A percentile compares a stretch with the other conserved stretches of the same genome.
phyloP scores from a whole-genome alignment of 2,797 vertebrate genomes.

The Euthynnus affinis region DNA sequence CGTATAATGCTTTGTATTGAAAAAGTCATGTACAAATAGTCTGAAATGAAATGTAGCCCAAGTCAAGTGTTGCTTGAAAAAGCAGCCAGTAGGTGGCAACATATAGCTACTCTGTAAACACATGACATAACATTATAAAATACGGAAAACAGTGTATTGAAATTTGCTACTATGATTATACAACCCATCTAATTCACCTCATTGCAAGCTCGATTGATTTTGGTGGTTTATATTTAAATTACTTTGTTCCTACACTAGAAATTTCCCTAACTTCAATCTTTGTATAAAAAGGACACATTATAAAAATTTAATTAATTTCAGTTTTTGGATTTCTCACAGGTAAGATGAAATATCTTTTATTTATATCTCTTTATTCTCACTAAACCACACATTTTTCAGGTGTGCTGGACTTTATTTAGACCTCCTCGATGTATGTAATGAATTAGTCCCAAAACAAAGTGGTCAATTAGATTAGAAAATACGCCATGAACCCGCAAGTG shows the following conservation, averaged over 20 bases:
- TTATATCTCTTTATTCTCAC: too few relatives aligned
- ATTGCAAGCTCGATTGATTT: not conserved
- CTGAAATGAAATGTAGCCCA: not conserved
- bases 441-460: not conserved
- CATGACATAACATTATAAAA: not conserved
- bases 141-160: rapidly evolving
- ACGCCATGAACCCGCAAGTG: not conserved
- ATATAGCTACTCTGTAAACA: not conserved
- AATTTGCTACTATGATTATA: not conserved
- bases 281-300: not conserved
- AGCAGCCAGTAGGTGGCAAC: slow-evolving; percentile 48
- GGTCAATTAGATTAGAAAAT: too few relatives aligned
- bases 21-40: too few relatives aligned
- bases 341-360: not conserved
- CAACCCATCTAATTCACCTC: not conserved
- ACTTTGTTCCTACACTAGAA: not conserved
- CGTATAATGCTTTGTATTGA: too few relatives aligned
- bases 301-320: not conserved
- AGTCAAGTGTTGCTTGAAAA: too few relatives aligned
- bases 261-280: not conserved
- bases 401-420: not conserved
- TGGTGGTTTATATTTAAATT: rapidly evolving
- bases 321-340: not conserved
- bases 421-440: not conserved
- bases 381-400: not conserved